Evolutionary conservation across 2,888 invertebrate species (phyloP).

Genomic region (Scaptomyza cyrtandrae): DNA sequence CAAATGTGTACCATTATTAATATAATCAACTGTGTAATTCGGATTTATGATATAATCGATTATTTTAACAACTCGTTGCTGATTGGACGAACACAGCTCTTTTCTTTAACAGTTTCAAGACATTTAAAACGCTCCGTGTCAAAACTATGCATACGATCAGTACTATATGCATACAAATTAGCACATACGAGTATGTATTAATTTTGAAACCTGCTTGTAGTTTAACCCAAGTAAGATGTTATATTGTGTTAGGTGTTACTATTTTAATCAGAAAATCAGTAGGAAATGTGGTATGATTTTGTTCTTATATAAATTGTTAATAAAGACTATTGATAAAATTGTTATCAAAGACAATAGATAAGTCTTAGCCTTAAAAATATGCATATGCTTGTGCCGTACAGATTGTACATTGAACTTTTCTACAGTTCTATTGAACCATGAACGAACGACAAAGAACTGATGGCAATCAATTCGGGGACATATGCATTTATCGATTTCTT

Average conservation of each 20-base stretch:
- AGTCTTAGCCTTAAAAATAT: not conserved
- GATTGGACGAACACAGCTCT: conserved; percentile 42
- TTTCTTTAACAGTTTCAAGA: not conserved
- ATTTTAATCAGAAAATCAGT: not conserved
- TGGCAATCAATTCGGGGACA: conserved; percentile 12
- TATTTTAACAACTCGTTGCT: conserved; percentile 43
- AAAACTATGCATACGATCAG: not conserved
- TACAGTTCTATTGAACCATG: not conserved
- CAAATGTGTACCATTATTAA: conserved; percentile 59
- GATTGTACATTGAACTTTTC: not conserved
- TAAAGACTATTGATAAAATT: not conserved
- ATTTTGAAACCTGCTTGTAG: not conserved
- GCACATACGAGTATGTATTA: not conserved
- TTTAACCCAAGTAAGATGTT: not conserved
- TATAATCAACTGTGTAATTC: conserved; percentile 49
- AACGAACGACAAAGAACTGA: not conserved
- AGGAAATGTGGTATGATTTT: no score
- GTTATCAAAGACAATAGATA: not conserved
- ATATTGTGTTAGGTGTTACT: not conserved
- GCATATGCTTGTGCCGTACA: not conserved
- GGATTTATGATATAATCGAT: conserved; percentile 33
- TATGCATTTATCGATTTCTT: conserved; percentile 4
- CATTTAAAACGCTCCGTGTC: not conserved
- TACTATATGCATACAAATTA: not conserved
- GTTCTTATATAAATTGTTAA: not conserved